phyloP scores from a whole-genome alignment of 2,888 invertebrate species.

The Cataglyphis altisquamis region DNA sequence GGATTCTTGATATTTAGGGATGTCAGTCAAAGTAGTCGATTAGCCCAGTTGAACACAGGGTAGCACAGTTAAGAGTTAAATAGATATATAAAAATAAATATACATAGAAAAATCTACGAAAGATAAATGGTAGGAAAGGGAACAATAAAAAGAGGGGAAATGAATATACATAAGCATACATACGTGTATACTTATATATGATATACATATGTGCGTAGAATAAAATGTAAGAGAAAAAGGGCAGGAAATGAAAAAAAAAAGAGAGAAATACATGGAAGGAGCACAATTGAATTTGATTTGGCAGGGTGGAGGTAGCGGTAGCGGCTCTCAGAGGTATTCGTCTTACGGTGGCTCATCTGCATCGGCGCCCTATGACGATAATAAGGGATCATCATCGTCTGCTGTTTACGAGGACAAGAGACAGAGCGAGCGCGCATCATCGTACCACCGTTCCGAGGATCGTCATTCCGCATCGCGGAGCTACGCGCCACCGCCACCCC shows the following conservation, averaged over 20 bases:
- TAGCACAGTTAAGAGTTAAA: conserved; percentile 49
- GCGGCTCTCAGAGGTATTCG: conserved; percentile 84
- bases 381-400: conserved; percentile 83
- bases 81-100: conserved; percentile 13
- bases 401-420: conserved; percentile 83
- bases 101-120: conserved; percentile 38
- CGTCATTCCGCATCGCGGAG: conserved; percentile 84
- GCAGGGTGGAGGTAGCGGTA: conserved; percentile 84
- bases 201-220: conserved; percentile 54
- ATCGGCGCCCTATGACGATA: conserved; percentile 82
- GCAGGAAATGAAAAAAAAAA: conserved; percentile 61
- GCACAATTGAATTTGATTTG: conserved; percentile 84
- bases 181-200: conserved; percentile 45
- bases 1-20: conserved; percentile 70
- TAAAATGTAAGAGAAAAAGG: conserved; percentile 62
- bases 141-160: conserved; percentile 48
- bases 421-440: conserved; percentile 83
- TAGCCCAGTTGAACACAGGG: conserved; percentile 41
- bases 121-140: conserved; percentile 56
- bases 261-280: conserved; percentile 76
- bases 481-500: conserved; percentile 82
- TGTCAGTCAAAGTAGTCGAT: conserved; percentile 11
- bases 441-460: conserved; percentile 84
- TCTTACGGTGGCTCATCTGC: conserved; percentile 83
- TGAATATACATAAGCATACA: conserved; percentile 52